Conservation (phyloP, 2,113 vertebrate species). For the Actenoides hombroni region DNA sequence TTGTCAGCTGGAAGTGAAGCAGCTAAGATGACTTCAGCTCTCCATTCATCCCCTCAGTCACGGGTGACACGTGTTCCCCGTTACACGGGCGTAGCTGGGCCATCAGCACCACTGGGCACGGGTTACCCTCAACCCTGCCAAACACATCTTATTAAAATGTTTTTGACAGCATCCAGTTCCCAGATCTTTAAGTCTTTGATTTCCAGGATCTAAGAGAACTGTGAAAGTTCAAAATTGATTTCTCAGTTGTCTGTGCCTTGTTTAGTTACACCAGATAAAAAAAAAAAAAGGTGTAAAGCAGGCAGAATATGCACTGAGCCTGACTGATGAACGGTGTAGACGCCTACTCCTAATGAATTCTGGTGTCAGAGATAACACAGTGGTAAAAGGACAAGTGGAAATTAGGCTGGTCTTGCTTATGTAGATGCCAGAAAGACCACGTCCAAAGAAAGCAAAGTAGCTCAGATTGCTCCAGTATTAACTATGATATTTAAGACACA, state of each 20-base stretch:
- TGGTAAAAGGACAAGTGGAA: neutral
- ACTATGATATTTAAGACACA: neutral
- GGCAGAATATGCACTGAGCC: neutral
- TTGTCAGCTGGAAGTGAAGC: neutral
- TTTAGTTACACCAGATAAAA: neutral
- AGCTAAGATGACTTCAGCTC: neutral
- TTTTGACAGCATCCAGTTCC: neutral
- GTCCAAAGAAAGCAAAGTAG: neutral
- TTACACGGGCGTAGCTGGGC: neutral
- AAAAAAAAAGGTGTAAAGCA: neutral
- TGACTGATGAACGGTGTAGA: neutral
- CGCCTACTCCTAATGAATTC: neutral
- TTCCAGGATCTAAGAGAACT: neutral
- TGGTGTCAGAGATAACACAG: neutral
- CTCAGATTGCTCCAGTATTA: neutral
- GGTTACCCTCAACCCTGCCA: neutral
- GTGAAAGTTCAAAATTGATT: neutral
- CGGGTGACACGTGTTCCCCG: neutral
- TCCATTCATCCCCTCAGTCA: neutral
- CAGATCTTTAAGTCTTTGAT: neutral
- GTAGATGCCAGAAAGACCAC: neutral
- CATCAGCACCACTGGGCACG: rapidly evolving
- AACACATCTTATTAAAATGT: neutral
- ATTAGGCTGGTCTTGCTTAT: neutral
- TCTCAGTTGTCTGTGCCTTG: neutral